Percentiles rank a stretch among this genome's conserved stretches.
These are phyloP conservation scores for Drosophila virilis DNA, from an alignment of 1,140 invertebrate genomes.

Conservation along the genomic window DNA sequence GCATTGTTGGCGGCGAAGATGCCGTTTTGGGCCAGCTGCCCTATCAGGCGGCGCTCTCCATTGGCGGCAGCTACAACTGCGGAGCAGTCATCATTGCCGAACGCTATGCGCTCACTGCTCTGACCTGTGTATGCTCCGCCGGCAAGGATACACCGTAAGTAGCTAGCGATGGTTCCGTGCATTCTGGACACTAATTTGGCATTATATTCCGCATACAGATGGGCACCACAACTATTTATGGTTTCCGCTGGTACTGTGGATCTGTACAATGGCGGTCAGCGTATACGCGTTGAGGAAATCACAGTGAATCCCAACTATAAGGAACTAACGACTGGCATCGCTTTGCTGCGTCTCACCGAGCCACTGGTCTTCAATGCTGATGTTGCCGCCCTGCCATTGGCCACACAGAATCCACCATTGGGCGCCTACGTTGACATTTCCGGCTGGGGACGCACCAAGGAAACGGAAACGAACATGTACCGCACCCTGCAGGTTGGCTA, in stretches of 20 bases:
- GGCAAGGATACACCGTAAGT: slow-evolving; percentile 62
- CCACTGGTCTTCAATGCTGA: slow-evolving; percentile 46
- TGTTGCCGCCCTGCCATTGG: slow-evolving; percentile 56
- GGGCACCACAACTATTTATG: slow-evolving; percentile 65
- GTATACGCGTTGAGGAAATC: slow-evolving; percentile 61
- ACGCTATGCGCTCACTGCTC: slow-evolving; percentile 64
- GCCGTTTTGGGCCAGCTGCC: slow-evolving; percentile 69
- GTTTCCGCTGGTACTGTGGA: slow-evolving; percentile 65
- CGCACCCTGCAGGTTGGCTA: slow-evolving; percentile 59
- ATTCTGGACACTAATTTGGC: background rate
- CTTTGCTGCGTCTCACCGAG: slow-evolving; percentile 61
- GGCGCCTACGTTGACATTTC: slow-evolving; percentile 61
- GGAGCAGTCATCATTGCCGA: slow-evolving; percentile 68
- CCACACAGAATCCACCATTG: slow-evolving; percentile 37
- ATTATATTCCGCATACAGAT: slow-evolving; percentile 31
- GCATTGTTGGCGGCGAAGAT: slow-evolving; percentile 68
- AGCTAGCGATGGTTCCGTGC: too few species aligned
- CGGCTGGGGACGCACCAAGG: slow-evolving; percentile 69
- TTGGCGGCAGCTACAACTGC: slow-evolving; percentile 69
- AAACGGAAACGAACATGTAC: slow-evolving; percentile 54
- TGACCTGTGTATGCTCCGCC: slow-evolving; percentile 72
- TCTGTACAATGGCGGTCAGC: slow-evolving; percentile 63
- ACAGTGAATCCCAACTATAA: slow-evolving; percentile 65
- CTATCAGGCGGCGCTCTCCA: slow-evolving; percentile 69
- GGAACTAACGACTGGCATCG: slow-evolving; percentile 60